Base-by-base conservation (phyloP, 2,797 vertebrate species). In the Buceros bicornis region DNA sequence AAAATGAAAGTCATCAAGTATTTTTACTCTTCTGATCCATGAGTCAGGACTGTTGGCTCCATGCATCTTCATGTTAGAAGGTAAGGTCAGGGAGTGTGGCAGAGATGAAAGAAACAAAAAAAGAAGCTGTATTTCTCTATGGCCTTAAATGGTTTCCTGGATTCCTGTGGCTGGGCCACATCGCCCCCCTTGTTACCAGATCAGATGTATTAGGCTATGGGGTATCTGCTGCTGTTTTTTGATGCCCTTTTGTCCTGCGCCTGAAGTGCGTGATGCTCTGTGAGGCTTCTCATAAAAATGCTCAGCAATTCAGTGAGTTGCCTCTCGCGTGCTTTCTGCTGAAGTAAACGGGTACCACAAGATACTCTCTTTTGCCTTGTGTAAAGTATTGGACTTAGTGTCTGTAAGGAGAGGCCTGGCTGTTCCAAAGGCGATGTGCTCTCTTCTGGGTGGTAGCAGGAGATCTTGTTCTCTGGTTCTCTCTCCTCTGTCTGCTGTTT, bases 121-220 rank as follows among this genome's bases (percentile, higher is more conserved):
- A 20, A 0, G 1, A 56, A 16, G 3, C 12, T 43, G 25, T 6
- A 8, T n/a, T 82, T 69, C 58, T 62, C 10, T 28, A 22, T 11
- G 50, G 8, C 35, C 7, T 6, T 26, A 28, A 37, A 16, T 25
- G 71, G 25, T 74, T 48, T 31, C 11, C 17, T 28, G 13, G 53
- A 51, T 51, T 90, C 13, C 26, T 80, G 9, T 42, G 19, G 19
- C 57, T 74, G n/a, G 35, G 20, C 13, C 45, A 17, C 18, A 51
- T 76, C n/a, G 40, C 6, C 3, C 5, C 4, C 2, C 8, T 51
- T 87, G 40, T 51, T 60, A 12, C 18, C 24, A 60, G 31, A 35
- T 65, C 26, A 67, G 43, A 19, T 31, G 12, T 33, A 10, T 47
- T 35, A 48, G 54, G 17, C n/a, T 42, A 4, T 10, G 5, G 37